Evolutionary conservation across 92 coral and sea anemone species (phyloP).

Genomic region (Desmophyllum pertusum): DNA sequence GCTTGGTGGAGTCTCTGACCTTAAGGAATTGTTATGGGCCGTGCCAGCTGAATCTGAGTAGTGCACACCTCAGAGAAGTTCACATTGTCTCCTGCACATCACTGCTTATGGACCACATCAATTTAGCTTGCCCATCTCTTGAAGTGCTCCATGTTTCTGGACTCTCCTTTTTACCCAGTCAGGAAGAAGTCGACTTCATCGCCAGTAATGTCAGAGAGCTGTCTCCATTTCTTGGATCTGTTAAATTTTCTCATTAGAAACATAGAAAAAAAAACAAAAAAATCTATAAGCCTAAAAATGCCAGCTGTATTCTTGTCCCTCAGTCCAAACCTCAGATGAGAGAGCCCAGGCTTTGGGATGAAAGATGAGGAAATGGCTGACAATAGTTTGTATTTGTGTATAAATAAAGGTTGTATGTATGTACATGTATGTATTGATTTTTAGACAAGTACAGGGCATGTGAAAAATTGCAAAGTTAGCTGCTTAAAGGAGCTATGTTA

Average conservation of each 20-base stretch:
- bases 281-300: too few relatives aligned
- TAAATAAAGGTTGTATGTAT: too few relatives aligned
- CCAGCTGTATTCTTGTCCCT: too few relatives aligned
- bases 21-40: constrained; percentile 81
- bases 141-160: constrained; percentile 62
- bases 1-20: constrained; percentile 51
- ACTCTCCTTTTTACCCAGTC: constrained; percentile 67
- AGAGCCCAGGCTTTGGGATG: too few relatives aligned
- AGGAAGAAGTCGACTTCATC: constrained; percentile 64
- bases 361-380: too few relatives aligned
- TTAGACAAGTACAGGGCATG: too few relatives aligned
- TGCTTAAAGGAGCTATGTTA: too few relatives aligned
- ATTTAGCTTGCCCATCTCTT: constrained; percentile 71
- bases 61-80: constrained; percentile 62
- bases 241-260: constrained; percentile 60
- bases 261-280: too few relatives aligned
- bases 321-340: too few relatives aligned
- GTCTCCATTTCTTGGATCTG: constrained; percentile 70
- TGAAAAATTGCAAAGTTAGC: too few relatives aligned
- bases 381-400: too few relatives aligned
- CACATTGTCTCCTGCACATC: constrained; percentile 65
- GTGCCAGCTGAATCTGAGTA: constrained; percentile 69
- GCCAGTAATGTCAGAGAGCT: constrained; percentile 59
- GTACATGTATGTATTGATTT: too few relatives aligned
- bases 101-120: constrained; percentile 76